Base-by-base conservation (phyloP, 2,888 invertebrate genomes). In the Gymnoscelis rufifasciata region DNA sequence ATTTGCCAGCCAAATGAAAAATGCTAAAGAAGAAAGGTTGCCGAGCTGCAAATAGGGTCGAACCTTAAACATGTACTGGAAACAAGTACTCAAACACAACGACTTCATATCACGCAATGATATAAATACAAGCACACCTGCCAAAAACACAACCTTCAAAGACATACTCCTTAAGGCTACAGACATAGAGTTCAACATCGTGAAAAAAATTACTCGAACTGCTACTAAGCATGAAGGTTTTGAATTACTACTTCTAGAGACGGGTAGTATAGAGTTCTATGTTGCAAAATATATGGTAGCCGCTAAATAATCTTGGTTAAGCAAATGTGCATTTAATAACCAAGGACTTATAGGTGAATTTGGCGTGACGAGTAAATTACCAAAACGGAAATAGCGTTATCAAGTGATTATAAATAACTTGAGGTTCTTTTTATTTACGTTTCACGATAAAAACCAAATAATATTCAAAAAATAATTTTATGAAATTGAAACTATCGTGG, bases 381-480 rank as follows among this genome's bases (percentile, higher is more conserved):
- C n/a, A 67, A 62, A 56, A 67, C 78, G 79, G 80, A 81, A 81
- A 77, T 73, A 72, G 74, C 71, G 68, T 64, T 71, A 68, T 75
- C 66, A 19, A 19, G 2, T 5, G 2, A 19, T 5, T 19, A 19
- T 19, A 19, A 19, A 5, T 19, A 19, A 5, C 19, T 19, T 19
- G 19, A 19, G 5, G 2, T 19, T 19, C n/a, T n/a, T n/a, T n/a
- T n/a, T n/a, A n/a, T n/a, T n/a, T n/a, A n/a, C n/a, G n/a, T n/a
- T n/a, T n/a, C n/a, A n/a, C n/a, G n/a, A n/a, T n/a, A n/a, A n/a
- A n/a, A n/a, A n/a, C n/a, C n/a, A n/a, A n/a, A n/a, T n/a, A n/a
- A n/a, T n/a, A n/a, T n/a, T n/a, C n/a, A n/a, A n/a, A n/a, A n/a
- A n/a, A n/a, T n/a, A n/a, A n/a, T n/a, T n/a, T n/a, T n/a, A n/a